Percentiles rank a stretch among this genome's conserved stretches.
Evolutionary conservation across 2,797 vertebrate genomes (phyloP).

Genomic region (Rhabdophis nuchalis): DNA sequence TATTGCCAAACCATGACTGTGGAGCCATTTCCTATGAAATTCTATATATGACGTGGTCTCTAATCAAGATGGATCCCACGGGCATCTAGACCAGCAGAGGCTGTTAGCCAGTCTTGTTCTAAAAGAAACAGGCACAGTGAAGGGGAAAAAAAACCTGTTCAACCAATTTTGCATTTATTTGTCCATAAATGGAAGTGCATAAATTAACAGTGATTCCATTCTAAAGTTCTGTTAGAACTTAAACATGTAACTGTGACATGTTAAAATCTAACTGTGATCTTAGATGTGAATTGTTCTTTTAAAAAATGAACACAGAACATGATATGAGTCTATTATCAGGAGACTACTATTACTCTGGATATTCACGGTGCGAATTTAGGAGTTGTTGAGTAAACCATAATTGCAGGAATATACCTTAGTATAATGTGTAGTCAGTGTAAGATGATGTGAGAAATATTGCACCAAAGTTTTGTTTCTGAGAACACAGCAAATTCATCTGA

Average conservation of each 20-base stretch:
- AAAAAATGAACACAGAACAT: not conserved
- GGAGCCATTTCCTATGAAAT: constrained; percentile 31
- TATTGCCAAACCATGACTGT: constrained; percentile 37
- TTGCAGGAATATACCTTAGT: not conserved
- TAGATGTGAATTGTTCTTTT: not conserved
- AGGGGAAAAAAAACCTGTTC: not conserved
- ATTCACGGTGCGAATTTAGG: not conserved
- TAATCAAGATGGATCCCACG: constrained; percentile 11
- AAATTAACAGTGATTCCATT: not conserved
- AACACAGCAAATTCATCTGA: not conserved
- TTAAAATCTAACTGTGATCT: not conserved
- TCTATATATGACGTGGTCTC: constrained; percentile 28
- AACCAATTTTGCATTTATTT: not conserved
- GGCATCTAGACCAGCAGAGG: constrained; percentile 32
- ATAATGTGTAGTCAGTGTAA: not conserved
- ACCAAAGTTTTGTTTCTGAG: not conserved
- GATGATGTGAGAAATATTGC: not conserved
- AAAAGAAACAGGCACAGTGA: constrained; percentile 8
- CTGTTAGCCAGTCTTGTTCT: not conserved
- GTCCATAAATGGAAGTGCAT: not conserved
- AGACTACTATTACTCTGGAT: not conserved
- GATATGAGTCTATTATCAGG: not conserved
- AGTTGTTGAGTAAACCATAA: not conserved
- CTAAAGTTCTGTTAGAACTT: not conserved
- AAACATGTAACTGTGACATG: not conserved